phyloP scores from a whole-genome alignment of 2,797 vertebrate genomes.

The Zenarchopterus dispar region DNA sequence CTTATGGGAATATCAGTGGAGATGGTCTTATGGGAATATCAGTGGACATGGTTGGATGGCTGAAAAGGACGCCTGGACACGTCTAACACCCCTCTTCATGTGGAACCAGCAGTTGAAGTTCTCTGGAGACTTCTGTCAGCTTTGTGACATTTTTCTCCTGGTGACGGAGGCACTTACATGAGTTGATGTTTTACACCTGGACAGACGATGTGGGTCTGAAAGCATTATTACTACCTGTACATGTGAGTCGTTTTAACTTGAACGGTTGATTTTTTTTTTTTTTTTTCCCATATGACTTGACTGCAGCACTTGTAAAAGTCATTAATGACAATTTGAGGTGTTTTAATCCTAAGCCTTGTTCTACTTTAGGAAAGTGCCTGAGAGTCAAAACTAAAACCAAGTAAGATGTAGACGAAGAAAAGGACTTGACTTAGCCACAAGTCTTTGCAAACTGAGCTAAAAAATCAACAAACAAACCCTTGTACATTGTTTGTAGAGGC shows the following conservation, averaged over 20 bases:
- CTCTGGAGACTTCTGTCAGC: slow-evolving; percentile 36
- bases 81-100: slow-evolving; percentile 7
- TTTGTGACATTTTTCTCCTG: slow-evolving; percentile 28
- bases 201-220: slow-evolving; percentile 1
- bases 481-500: slow-evolving; percentile 49
- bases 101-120: slow-evolving; percentile 26
- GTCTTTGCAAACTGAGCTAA: slow-evolving; percentile 60
- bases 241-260: slow-evolving; percentile 12
- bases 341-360: slow-evolving; percentile 69
- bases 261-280: not conserved
- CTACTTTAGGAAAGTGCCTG: slow-evolving; percentile 92
- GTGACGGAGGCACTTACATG: slow-evolving; percentile 37
- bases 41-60: slow-evolving; percentile 1
- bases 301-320: slow-evolving; percentile 55
- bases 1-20: slow-evolving; percentile 59
- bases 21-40: slow-evolving; percentile 58
- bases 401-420: slow-evolving; percentile 44
- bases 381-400: slow-evolving; percentile 76
- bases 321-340: slow-evolving; percentile 57
- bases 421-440: slow-evolving; percentile 61
- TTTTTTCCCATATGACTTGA: slow-evolving; percentile 69
- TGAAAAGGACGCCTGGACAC: slow-evolving; percentile 24
- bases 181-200: slow-evolving; percentile 15
- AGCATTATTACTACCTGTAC: slow-evolving; percentile 1
- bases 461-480: slow-evolving; percentile 9